phyloP scores from a whole-genome alignment of 2,797 vertebrate genomes.

The Coregonus ussuriensis region DNA sequence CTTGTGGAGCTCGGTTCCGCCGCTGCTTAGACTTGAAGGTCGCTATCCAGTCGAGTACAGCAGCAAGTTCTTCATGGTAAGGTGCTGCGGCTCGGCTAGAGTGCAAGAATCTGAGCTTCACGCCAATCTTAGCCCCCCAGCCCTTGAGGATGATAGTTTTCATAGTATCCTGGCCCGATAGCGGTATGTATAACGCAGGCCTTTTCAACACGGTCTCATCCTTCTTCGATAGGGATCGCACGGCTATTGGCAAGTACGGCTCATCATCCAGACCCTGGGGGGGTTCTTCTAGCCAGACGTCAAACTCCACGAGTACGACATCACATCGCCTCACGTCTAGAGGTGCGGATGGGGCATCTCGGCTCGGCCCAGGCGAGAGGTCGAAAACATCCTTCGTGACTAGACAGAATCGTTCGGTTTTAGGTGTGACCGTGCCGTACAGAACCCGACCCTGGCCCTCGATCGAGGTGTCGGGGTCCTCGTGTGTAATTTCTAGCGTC shows the following conservation, averaged over 20 bases:
- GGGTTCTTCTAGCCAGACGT: neutral
- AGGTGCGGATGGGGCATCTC: neutral
- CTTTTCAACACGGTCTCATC: neutral
- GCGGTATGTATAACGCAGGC: neutral
- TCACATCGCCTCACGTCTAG: neutral
- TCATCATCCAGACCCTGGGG: neutral
- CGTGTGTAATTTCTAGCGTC: neutral
- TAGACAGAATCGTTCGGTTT: constrained; percentile 1
- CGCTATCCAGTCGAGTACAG: neutral
- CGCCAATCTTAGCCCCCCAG: neutral
- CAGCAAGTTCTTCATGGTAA: neutral
- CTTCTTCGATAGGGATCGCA: neutral
- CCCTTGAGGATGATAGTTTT: neutral
- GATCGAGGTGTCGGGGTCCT: constrained; percentile 1
- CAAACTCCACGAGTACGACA: neutral
- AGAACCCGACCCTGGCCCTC: neutral
- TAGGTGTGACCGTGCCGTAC: neutral
- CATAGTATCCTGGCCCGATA: neutral
- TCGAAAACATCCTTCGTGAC: neutral
- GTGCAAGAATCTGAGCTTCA: neutral
- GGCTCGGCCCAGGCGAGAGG: neutral
- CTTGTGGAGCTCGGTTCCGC: neutral
- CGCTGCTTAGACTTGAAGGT: neutral
- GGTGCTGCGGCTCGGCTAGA: neutral
- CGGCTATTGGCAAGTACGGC: neutral